Base-by-base conservation (phyloP, 2,888 invertebrate genomes). In the Rhingia campestris region DNA sequence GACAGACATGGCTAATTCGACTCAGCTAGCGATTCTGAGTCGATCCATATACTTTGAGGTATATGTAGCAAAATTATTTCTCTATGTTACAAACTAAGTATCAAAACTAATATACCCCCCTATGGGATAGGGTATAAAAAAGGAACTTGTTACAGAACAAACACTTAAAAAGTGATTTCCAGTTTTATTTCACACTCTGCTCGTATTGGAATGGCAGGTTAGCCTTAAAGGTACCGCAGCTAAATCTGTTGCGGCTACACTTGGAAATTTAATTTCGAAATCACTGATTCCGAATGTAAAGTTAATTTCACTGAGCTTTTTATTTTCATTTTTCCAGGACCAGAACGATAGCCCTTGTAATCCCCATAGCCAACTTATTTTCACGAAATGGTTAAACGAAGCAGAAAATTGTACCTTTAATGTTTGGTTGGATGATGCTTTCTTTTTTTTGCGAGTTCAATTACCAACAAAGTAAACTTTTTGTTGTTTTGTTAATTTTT, bases 241-340 rank as follows among this genome's bases (percentile, higher is more conserved):
- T 22, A 63, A 56, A 63, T 54, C 63, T 73, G 73, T 74, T 66
- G 64, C 51, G 56, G 47, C 35, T 64, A 35, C 41, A 58, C 49
- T 74, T 66, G 56, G 58, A 58, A 66, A 64, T 41, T 66, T 58
- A 33, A 64, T 74, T 74, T 74, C 58, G 66, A 66, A 74, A 58
- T 63, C 74, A 56, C 51, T 64, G 74, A 74, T 64, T 74, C 33
- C 51, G 49, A 74, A 74, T 74, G 64, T 41, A 64, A 58, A 74
- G 66, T 74, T 74, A 74, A 66, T 64, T 58, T 66, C 74, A 58
- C 58, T 74, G 56, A 58, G 74, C 47, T 58, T 45, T 4, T 32
- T 73, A 33, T 51, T 49, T 59, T 39, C 22, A 41, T 53, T 9
- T 72, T 58, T 70, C 35, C 37, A 39, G 58, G 32, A 70, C 58